phyloP scores from a whole-genome alignment of 2,888 invertebrate species.

The Diarsia dahlii region DNA sequence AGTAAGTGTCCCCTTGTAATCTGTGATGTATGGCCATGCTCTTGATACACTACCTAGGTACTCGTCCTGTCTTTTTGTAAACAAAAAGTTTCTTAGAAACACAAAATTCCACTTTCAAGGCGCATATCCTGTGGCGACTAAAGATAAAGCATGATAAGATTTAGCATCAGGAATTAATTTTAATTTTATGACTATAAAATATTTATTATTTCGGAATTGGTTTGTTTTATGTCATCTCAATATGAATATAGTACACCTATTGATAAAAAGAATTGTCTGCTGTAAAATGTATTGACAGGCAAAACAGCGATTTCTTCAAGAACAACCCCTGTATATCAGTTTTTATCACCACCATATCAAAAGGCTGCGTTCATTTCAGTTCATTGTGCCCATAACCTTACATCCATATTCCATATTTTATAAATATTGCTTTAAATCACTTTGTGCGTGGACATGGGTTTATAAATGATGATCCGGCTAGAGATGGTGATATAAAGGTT shows the following conservation, averaged over 20 bases:
- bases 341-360: conserved; percentile 42
- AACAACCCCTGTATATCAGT: conserved; percentile 36
- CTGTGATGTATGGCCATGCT: conserved; percentile 73
- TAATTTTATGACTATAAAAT: background rate
- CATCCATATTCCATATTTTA: conserved; percentile 66
- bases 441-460: conserved; percentile 69
- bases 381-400: conserved; percentile 61
- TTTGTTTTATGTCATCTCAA: background rate
- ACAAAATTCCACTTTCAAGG: conserved; percentile 50
- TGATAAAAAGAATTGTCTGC: background rate
- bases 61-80: conserved; percentile 48
- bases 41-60: conserved; percentile 65
- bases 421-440: conserved; percentile 72
- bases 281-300: conserved; percentile 4
- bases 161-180: conserved; percentile 2
- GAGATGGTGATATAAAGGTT: conserved; percentile 82
- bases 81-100: conserved; percentile 53
- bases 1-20: conserved; percentile 74
- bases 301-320: conserved; percentile 11
- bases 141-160: conserved; percentile 17
- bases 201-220: background rate
- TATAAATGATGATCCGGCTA: conserved; percentile 80
- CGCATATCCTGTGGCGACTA: conserved; percentile 13
- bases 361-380: conserved; percentile 37
- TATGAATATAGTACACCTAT: background rate